A percentile compares a stretch with the other conserved stretches of the same genome.
Evolutionary conservation across 2,888 invertebrate species (phyloP).

Genomic region (Athalia rosae): DNA sequence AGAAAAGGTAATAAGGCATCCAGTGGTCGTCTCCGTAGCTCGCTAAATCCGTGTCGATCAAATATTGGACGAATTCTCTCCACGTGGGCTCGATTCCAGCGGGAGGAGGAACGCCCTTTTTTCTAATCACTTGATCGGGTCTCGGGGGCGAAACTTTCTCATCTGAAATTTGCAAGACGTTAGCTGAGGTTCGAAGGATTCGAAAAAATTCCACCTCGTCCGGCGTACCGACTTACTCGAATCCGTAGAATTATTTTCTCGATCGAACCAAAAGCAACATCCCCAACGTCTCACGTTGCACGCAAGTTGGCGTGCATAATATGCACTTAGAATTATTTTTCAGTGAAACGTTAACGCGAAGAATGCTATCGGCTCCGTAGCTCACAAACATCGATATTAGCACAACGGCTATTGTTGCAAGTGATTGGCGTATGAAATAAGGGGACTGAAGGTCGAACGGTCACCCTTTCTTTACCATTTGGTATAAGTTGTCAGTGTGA

Average conservation of each 20-base stretch:
- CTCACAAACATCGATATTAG: neutral
- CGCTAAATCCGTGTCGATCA: conserved; percentile 72
- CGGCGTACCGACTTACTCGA: neutral
- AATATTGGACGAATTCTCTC: conserved; percentile 75
- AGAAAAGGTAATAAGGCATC: conserved; percentile 76
- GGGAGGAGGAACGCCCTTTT: conserved; percentile 57
- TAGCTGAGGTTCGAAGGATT: neutral
- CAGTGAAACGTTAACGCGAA: neutral
- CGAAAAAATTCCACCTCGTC: too few relatives aligned
- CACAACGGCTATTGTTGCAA: neutral
- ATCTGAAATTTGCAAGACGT: conserved; percentile 45
- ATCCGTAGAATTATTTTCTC: neutral
- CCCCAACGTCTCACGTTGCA: conserved; percentile 7
- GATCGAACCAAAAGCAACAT: conserved; percentile 9
- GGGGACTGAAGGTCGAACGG: conserved; percentile 7
- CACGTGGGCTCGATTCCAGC: conserved; percentile 74
- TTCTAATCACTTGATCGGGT: conserved; percentile 57
- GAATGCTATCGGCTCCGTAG: conserved; percentile 14
- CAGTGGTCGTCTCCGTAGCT: conserved; percentile 77
- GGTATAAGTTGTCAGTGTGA: neutral
- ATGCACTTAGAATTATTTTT: conserved; percentile 13
- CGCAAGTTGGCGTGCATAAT: conserved; percentile 23
- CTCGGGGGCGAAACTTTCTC: conserved; percentile 53
- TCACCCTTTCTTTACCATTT: conserved; percentile 7
- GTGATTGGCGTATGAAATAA: neutral